These are phyloP conservation scores for Brachirus orientalis DNA, from an alignment of 2,113 vertebrate genomes.

Conservation along the genomic window DNA sequence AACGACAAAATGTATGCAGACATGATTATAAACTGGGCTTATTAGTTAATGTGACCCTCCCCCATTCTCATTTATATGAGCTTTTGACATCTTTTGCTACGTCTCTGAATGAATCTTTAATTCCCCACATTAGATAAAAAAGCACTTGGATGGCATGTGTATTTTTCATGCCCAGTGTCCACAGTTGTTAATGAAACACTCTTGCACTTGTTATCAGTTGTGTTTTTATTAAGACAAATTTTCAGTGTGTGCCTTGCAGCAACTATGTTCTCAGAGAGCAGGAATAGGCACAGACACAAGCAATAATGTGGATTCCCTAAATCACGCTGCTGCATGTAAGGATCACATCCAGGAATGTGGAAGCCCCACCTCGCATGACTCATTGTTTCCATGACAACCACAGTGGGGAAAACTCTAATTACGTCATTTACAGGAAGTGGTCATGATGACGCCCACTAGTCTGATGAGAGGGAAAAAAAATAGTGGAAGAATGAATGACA, in stretches of 20 bases:
- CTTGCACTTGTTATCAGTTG: not conserved
- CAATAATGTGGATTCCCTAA: conserved; percentile 8
- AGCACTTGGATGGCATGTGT: not conserved
- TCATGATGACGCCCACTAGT: conserved; percentile 23
- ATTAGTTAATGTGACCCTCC: too few species aligned
- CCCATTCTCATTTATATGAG: not conserved
- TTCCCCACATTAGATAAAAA: too few species aligned
- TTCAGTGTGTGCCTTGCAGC: not conserved
- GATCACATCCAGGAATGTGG: conserved; percentile 57
- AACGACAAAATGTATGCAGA: too few species aligned
- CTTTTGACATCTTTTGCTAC: not conserved
- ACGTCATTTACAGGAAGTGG: conserved; percentile 68
- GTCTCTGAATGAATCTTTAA: too few species aligned
- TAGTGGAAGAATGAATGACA: not conserved
- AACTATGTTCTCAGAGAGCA: not conserved
- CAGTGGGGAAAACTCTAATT: conserved; percentile 6
- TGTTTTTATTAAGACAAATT: not conserved
- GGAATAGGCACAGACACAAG: not conserved
- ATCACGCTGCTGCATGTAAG: conserved; percentile 11
- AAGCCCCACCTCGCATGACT: conserved; percentile 65
- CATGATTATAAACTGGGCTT: too few species aligned
- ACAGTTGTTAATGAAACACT: not conserved
- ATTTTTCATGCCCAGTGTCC: not conserved
- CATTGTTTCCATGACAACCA: conserved; percentile 63
- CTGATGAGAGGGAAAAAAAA: not conserved